Percentiles rank a stretch among this genome's conserved stretches.
phyloP scores from a whole-genome alignment of 2,797 vertebrate species.

The Odontamblyopus rebecca region DNA sequence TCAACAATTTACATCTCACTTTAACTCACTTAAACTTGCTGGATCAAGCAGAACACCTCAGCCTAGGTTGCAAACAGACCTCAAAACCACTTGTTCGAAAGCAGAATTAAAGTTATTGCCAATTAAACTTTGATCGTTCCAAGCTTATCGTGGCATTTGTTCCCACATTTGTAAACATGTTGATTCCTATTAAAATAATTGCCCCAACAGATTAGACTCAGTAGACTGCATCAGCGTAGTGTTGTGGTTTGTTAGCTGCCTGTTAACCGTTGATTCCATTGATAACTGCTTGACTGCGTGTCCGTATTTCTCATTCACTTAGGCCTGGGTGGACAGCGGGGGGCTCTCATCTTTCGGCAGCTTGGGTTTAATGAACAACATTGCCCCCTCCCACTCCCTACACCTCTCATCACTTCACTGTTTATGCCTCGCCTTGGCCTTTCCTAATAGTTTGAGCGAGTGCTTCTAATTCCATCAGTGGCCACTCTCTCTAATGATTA shows the following conservation, averaged over 20 bases:
- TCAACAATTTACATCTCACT: no score
- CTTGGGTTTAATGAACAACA: constrained; percentile 66
- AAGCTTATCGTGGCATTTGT: constrained; percentile 6
- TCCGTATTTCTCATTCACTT: constrained; percentile 56
- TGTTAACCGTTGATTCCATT: constrained; percentile 48
- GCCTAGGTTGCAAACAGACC: neutral
- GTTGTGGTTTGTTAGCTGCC: constrained; percentile 32
- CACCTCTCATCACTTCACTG: constrained; percentile 56
- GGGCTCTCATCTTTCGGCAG: constrained; percentile 46
- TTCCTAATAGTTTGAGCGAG: constrained; percentile 65
- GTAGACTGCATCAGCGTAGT: constrained; percentile 16
- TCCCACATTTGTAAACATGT: constrained; percentile 25
- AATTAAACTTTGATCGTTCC: constrained; percentile 1
- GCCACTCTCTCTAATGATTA: constrained; percentile 70
- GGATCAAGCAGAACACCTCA: neutral
- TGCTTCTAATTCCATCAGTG: constrained; percentile 69
- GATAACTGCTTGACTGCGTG: constrained; percentile 58
- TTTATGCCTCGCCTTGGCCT: constrained; percentile 56
- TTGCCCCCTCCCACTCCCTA: constrained; percentile 46
- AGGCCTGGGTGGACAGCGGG: constrained; percentile 39
- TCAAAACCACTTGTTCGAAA: neutral
- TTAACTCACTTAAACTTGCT: neutral
- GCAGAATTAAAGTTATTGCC: neutral
- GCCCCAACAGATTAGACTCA: constrained; percentile 28
- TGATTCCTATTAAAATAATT: constrained; percentile 25